Base-by-base conservation (phyloP, 2,888 invertebrate species). In the Automeris io region DNA sequence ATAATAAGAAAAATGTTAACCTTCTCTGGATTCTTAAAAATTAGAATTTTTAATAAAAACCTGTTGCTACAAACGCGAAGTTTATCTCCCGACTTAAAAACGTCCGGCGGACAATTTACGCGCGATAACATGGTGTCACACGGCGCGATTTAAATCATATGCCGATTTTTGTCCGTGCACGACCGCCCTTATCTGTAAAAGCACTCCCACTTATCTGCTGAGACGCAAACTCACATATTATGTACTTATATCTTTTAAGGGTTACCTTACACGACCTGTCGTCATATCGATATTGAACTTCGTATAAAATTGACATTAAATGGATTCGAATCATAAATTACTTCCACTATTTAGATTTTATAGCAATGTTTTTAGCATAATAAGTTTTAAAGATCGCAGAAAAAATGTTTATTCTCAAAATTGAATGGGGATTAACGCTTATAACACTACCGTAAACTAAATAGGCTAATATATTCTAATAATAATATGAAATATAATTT, bases 81-180 rank as follows among this genome's bases (percentile, higher is more conserved):
- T 37, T 23, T 37, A 37, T 37, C 37, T 11, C 19, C 29, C 8
- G 37, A 23, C 31, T 37, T 37, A 37, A 37, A 37, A 37, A 37
- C 32, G 32, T 31, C 37, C 31, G 32, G 23, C 37, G 31, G 32
- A 32, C 37, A 37, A 31, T 37, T 32, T 37, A 37, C 37, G 32
- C 37, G 23, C 37, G 37, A 37, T 33, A 38, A 38, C 18, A 33
- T 11, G 38, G 33, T 33, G 39, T 34, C 34, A 39, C 39, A 34
- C 38, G 26, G 16, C 34, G 18, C 34, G 39, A 29, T 26, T 51
- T 51, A 54, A 51, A 51, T 54, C 54, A 54, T 54, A 54, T 51
- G 46, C 49, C 45, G 53, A 50, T 51, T 53, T 48, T 42, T 47
- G 43, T 41, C 41, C 41, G 44, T 40, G 46, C 53, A 49, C 51